Base-by-base conservation (phyloP, 2,797 vertebrate genomes). In the Onychomys arenicola region DNA sequence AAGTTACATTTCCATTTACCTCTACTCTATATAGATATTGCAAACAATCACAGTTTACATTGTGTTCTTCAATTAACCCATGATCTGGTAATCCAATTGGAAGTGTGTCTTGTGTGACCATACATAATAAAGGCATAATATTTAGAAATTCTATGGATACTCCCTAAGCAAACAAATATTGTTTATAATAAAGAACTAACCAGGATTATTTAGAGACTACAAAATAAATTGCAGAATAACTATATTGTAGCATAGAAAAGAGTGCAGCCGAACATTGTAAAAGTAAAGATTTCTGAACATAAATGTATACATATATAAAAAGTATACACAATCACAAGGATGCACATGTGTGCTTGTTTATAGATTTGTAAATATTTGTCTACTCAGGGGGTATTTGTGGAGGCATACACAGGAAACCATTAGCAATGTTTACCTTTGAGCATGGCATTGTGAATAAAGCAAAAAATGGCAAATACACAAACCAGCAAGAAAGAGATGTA, bases 291-390 rank as follows among this genome's bases (percentile, higher is more conserved):
- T 37, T 61, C 63, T 25, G 69, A 75, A 85, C 55, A 76, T 5
- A 97, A 23, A 83, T 34, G 93, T 83, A 73, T 76, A 78, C 12
- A 86, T 25, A 84, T 0, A 91, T 3, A 73, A 77, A 69, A 81
- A 43, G 63, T n/a, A 43, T 69, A 91, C 4, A 57, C 4, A 96
- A 16, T 82, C 9, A 37, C 2, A 89, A 52, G 84, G 71, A 96
- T 2, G 76, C 89, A 95, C 63, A 89, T 86, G 69, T 92, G 77
- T 86, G 32, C 23, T 95, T 96, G 46, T 95, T 97, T 87, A 92
- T 40, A 23, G 84, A 63, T 90, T 94, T 96, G 87, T 92, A 97
- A 96, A 97, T 94, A 92, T 96, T 97, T 97, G 13, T 90, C 40
- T 95, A 55, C 63, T 69, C 77, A 37, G 67, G 9, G 73, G 67